These are phyloP conservation scores for Rhabdomys pumilio DNA, from an alignment of 2,797 vertebrate species.

Conservation along the genomic window DNA sequence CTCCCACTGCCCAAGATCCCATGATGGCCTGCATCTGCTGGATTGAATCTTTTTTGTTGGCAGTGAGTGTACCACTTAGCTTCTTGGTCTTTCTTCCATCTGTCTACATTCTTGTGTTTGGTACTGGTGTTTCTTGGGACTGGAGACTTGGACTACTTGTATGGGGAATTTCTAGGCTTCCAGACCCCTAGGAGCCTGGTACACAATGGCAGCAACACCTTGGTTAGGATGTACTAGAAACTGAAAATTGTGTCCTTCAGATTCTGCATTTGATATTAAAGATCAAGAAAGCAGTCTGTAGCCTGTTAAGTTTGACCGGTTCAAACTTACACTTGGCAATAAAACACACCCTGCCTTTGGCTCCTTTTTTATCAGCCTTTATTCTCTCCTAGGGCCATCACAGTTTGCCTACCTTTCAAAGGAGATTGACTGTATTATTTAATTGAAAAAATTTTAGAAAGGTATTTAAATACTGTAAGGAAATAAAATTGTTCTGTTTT, in stretches of 20 bases:
- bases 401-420: constrained; percentile 18
- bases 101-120: not conserved
- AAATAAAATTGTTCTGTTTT: not conserved
- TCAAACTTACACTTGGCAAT: not conserved
- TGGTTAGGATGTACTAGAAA: not conserved
- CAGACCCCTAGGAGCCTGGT: not conserved
- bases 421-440: not conserved
- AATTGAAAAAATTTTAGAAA: not conserved
- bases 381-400: not conserved
- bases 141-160: not conserved
- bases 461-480: not conserved
- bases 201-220: not conserved
- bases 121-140: not conserved
- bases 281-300: not conserved
- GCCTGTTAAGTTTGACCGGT: not conserved
- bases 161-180: not conserved
- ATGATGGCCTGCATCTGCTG: not conserved
- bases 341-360: not conserved
- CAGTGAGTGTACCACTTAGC: not conserved
- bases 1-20: not conserved
- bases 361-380: constrained; percentile 46
- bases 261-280: not conserved
- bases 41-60: not conserved
- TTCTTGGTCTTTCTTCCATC: not conserved
- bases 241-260: not conserved